These are phyloP conservation scores for Diachrysia chrysitis DNA, from an alignment of 2,888 invertebrate genomes.

Conservation along the genomic window DNA sequence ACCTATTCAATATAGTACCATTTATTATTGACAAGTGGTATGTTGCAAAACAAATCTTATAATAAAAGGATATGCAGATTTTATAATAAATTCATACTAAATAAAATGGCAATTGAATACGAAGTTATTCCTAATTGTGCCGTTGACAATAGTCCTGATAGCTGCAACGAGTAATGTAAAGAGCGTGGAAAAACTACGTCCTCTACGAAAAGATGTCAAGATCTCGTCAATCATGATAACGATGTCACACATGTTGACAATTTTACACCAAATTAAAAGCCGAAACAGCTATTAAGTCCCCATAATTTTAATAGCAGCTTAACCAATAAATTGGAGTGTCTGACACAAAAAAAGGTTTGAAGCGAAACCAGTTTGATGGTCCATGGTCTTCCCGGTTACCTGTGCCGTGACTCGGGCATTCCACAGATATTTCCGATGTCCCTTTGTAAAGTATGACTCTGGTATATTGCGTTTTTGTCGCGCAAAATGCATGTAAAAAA, in stretches of 20 bases:
- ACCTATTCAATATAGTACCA: conserved; percentile 47
- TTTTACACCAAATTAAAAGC: conserved; percentile 50
- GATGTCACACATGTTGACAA: conserved; percentile 38
- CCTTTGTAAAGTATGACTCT: conserved; percentile 40
- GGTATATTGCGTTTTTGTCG: conserved; percentile 37
- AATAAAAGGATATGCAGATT: conserved; percentile 26
- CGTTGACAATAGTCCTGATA: not conserved
- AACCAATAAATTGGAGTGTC: conserved; percentile 51
- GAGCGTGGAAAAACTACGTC: conserved; percentile 9
- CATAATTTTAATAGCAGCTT: conserved; percentile 54
- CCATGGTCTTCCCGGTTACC: conserved; percentile 60
- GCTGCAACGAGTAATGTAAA: not conserved
- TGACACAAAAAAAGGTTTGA: conserved; percentile 49
- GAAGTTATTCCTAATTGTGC: not conserved
- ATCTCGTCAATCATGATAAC: conserved; percentile 26
- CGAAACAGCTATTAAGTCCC: conserved; percentile 49
- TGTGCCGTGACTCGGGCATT: conserved; percentile 64
- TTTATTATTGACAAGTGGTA: conserved; percentile 47
- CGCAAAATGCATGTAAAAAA: conserved; percentile 38
- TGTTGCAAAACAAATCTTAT: conserved; percentile 33
- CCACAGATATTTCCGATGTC: conserved; percentile 60
- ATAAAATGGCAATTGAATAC: conserved; percentile 11
- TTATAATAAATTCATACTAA: conserved; percentile 7
- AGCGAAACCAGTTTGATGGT: conserved; percentile 55
- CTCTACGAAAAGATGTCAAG: conserved; percentile 17